These are phyloP conservation scores for Burhinus bistriatus DNA, from an alignment of 2,113 vertebrate genomes.

Conservation along the genomic window DNA sequence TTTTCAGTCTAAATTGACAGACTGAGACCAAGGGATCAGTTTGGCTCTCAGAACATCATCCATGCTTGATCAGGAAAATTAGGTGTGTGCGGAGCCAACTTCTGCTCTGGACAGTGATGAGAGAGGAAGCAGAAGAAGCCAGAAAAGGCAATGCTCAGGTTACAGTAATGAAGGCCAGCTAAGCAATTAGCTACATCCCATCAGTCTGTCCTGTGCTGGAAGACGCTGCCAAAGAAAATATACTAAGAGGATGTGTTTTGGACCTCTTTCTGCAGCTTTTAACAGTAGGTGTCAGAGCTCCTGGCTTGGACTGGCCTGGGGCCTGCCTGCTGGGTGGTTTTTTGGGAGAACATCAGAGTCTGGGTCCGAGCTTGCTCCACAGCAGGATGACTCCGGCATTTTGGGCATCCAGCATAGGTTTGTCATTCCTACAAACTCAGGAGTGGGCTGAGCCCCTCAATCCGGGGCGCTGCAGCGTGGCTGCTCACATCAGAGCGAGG, in stretches of 20 bases:
- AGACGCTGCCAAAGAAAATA: background rate
- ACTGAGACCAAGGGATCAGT: background rate
- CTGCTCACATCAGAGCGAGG: background rate
- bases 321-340: background rate
- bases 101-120: background rate
- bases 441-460: background rate
- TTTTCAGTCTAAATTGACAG: background rate
- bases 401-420: background rate
- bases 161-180: background rate
- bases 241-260: background rate
- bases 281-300: background rate
- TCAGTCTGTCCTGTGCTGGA: background rate
- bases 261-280: background rate
- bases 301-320: background rate
- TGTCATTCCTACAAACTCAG: background rate
- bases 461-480: background rate
- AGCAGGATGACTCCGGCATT: background rate
- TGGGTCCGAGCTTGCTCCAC: accelerated
- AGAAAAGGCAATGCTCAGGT: background rate
- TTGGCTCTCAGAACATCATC: background rate
- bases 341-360: background rate
- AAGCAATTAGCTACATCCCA: background rate
- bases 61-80: background rate
- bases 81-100: background rate
- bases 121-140: background rate